Evolutionary conservation across 1,140 invertebrate species (phyloP).

Genomic region (Drosophila kepulauana): DNA sequence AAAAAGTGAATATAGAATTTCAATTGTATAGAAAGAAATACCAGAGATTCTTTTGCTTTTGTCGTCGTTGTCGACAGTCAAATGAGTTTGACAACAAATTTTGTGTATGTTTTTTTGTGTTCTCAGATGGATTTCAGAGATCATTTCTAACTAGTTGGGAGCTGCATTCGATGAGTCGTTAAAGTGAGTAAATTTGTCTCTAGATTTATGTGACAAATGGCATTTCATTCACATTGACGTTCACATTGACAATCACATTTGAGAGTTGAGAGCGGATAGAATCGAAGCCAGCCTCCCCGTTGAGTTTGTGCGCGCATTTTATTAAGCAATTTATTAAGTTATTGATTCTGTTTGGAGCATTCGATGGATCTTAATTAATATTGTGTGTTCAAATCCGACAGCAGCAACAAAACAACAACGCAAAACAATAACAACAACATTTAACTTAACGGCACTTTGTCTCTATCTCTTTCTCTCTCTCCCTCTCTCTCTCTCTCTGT

Average conservation of each 20-base stretch:
- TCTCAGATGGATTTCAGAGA: not conserved
- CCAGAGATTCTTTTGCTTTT: no score
- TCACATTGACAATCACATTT: not conserved
- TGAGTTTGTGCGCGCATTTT: constrained; percentile 62
- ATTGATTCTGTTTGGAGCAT: constrained; percentile 51
- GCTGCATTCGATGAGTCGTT: constrained; percentile 20
- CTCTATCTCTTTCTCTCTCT: no score
- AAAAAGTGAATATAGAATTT: no score
- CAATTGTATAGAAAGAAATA: no score
- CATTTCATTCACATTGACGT: constrained; percentile 40
- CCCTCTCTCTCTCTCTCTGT: not conserved
- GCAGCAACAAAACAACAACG: constrained; percentile 31
- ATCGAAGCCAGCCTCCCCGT: constrained; percentile 23
- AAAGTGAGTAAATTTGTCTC: constrained; percentile 17
- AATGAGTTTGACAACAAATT: not conserved
- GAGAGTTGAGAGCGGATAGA: not conserved
- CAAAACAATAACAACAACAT: constrained; percentile 27
- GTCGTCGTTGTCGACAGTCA: not conserved
- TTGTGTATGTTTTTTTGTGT: no score
- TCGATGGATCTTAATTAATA: constrained; percentile 66
- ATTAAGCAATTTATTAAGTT: constrained; percentile 69
- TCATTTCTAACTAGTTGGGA: not conserved
- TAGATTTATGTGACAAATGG: constrained; percentile 61
- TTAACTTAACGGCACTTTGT: constrained; percentile 63
- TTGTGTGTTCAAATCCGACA: constrained; percentile 57